A percentile compares a stretch with the other conserved stretches of the same genome.
phyloP scores from a whole-genome alignment of 2,888 invertebrate species.

The Caenorhabditis sinica region DNA sequence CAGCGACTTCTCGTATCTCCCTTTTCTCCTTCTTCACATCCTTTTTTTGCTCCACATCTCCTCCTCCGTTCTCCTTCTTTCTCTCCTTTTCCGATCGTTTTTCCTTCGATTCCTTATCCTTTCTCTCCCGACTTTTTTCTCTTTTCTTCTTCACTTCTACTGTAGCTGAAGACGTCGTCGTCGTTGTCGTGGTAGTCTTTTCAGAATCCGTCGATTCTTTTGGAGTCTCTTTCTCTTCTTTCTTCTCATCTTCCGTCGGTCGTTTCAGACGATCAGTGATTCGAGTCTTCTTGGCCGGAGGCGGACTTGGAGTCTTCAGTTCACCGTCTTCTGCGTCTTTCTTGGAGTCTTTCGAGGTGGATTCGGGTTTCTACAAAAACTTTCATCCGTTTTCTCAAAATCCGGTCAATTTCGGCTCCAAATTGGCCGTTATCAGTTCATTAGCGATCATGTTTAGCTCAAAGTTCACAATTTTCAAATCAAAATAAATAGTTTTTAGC shows the following conservation, averaged over 20 bases:
- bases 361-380: not conserved
- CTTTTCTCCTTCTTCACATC: conserved; percentile 10
- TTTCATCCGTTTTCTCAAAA: too few species aligned
- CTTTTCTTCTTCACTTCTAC: conserved; percentile 18
- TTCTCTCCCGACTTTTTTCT: conserved; percentile 36
- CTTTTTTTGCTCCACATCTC: conserved; percentile 23
- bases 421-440: too few species aligned
- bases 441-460: too few species aligned
- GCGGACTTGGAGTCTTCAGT: conserved; percentile 47
- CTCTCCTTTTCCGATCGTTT: conserved; percentile 27
- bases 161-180: too few species aligned
- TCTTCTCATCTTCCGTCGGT: conserved; percentile 13
- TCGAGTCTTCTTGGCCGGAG: conserved; percentile 51
- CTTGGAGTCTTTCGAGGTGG: conserved; percentile 33
- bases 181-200: not conserved
- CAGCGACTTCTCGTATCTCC: conserved; percentile 40
- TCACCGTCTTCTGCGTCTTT: conserved; percentile 58
- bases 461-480: too few species aligned
- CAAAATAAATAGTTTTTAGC: too few species aligned
- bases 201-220: conserved; percentile 10
- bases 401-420: too few species aligned
- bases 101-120: conserved; percentile 34
- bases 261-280: conserved; percentile 41
- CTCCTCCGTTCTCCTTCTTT: conserved; percentile 42
- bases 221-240: conserved; percentile 4